Conservation (phyloP, 2,888 invertebrate species). For the Thelaira solivaga region DNA sequence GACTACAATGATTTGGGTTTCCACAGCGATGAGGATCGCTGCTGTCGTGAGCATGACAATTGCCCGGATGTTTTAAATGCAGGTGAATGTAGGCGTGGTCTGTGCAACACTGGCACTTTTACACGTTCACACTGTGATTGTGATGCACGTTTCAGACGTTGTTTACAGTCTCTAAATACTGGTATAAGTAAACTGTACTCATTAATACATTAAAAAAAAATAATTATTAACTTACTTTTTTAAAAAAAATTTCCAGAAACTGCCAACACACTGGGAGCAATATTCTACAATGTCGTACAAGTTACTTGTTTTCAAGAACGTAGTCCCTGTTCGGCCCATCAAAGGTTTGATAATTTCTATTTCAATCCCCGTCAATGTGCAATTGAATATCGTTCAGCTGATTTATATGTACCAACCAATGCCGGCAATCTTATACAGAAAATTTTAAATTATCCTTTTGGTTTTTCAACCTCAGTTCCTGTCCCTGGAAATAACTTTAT, state of each 20-base stretch:
- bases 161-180: conserved; percentile 82
- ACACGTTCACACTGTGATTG: conserved; percentile 87
- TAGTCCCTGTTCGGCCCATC: conserved; percentile 81
- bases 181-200: too few relatives aligned
- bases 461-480: conserved; percentile 30
- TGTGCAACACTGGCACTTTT: conserved; percentile 84
- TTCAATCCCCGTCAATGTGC: conserved; percentile 69
- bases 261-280: conserved; percentile 84
- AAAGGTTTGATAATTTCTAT: conserved; percentile 78
- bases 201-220: too few relatives aligned
- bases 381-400: conserved; percentile 71
- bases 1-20: conserved; percentile 82
- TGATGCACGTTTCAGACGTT: conserved; percentile 83
- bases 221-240: too few relatives aligned
- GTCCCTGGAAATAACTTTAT: conserved; percentile 10
- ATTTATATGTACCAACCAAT: conserved; percentile 74
- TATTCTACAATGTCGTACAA: conserved; percentile 86
- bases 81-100: conserved; percentile 80
- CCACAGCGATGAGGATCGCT: conserved; percentile 82
- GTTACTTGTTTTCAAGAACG: conserved; percentile 84
- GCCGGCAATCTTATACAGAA: conserved; percentile 71
- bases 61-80: conserved; percentile 81
- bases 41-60: conserved; percentile 86
- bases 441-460: conserved; percentile 69
- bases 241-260: conserved; percentile 79